phyloP scores from a whole-genome alignment of 2,888 invertebrate genomes.

The Ashinkailepas kermadecensis region DNA sequence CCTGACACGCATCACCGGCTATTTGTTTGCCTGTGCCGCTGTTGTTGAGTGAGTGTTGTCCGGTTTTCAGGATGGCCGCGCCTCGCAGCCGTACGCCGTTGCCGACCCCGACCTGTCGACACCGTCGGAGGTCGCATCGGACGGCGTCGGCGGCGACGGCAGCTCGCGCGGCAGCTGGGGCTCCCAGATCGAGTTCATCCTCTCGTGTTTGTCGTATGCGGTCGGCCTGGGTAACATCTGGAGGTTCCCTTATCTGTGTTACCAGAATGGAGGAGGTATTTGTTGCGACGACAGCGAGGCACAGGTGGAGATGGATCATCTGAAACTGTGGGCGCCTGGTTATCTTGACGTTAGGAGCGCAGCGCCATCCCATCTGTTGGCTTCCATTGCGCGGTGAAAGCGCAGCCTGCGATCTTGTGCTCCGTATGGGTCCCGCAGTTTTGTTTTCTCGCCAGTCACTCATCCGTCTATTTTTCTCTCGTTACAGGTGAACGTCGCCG shows the following conservation, averaged over 20 bases:
- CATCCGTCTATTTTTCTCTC: conserved; percentile 9
- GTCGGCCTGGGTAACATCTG: conserved; percentile 50
- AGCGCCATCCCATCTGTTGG: not conserved
- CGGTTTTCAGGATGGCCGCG: not conserved
- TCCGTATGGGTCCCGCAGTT: not conserved
- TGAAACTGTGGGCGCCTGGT: conserved; percentile 16
- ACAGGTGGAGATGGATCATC: conserved; percentile 22
- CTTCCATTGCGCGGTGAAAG: not conserved
- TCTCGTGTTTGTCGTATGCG: conserved; percentile 48
- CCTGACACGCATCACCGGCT: too few relatives aligned
- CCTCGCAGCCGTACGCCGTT: conserved; percentile 12
- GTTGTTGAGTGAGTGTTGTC: too few relatives aligned
- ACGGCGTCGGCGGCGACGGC: conserved; percentile 28
- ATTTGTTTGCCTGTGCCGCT: too few relatives aligned
- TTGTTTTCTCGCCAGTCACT: not conserved
- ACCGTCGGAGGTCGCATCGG: conserved; percentile 25
- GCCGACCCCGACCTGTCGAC: conserved; percentile 7
- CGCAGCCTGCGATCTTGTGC: not conserved
- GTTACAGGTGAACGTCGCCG: conserved; percentile 18
- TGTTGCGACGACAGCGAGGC: conserved; percentile 22
- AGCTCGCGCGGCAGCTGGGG: conserved; percentile 45
- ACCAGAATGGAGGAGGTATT: conserved; percentile 41
- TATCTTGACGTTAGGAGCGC: conserved; percentile 2
- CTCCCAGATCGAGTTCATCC: conserved; percentile 44
- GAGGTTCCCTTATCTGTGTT: conserved; percentile 50